Conservation (phyloP, 2,888 invertebrate genomes). For the Cataglyphis albicans region DNA sequence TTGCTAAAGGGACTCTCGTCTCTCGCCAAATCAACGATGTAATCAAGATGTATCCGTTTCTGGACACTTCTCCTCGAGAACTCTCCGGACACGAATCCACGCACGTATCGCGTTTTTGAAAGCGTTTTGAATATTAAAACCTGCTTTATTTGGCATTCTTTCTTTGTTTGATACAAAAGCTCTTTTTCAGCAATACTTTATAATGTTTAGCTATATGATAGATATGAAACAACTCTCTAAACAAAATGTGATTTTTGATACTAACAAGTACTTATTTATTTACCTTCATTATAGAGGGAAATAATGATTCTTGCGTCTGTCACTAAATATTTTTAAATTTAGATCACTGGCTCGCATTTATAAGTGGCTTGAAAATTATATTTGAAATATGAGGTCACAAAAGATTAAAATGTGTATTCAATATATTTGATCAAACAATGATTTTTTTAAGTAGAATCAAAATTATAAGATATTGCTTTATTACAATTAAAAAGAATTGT, state of each 20-base stretch:
- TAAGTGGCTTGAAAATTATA: background rate
- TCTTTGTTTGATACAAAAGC: background rate
- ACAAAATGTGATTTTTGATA: background rate
- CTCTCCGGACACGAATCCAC: conserved; percentile 6
- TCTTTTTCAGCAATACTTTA: background rate
- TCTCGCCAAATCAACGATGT: conserved; percentile 43
- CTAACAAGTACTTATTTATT: background rate
- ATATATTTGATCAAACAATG: background rate
- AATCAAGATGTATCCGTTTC: conserved; percentile 48
- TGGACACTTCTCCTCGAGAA: conserved; percentile 33
- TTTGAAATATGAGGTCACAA: background rate
- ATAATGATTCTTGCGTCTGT: background rate
- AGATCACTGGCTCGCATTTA: background rate
- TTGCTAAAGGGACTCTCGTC: conserved; percentile 50
- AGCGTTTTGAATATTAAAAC: background rate
- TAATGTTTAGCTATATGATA: background rate
- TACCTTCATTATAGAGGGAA: background rate
- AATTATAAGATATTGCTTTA: background rate
- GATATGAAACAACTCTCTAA: background rate
- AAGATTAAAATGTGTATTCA: background rate
- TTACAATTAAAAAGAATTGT: background rate
- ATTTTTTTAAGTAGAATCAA: background rate
- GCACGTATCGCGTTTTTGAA: background rate
- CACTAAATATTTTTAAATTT: background rate
- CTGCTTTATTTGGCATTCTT: background rate